phyloP scores from a whole-genome alignment of 2,113 vertebrate species.

The Chlorodrepanis virens region DNA sequence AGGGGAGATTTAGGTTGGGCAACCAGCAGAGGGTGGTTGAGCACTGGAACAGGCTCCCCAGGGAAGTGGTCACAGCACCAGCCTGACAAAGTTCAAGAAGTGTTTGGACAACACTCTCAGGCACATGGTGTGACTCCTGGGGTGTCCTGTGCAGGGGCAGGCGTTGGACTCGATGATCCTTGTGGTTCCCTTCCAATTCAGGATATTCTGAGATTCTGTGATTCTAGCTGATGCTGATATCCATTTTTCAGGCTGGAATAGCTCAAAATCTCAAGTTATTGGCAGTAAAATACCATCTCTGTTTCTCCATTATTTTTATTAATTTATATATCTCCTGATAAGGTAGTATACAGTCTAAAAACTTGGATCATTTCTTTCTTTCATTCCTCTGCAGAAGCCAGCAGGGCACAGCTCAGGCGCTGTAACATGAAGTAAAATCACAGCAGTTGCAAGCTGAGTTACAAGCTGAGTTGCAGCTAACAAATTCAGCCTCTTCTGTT shows the following conservation, averaged over 20 bases:
- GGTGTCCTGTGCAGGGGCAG: too few relatives aligned
- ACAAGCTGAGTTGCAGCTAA: not conserved
- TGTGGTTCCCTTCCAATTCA: not conserved
- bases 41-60: not conserved
- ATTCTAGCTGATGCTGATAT: not conserved
- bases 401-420: not conserved
- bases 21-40: not conserved
- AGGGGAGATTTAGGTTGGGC: not conserved
- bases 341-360: not conserved
- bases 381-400: not conserved
- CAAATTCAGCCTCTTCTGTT: not conserved
- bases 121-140: not conserved
- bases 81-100: not conserved
- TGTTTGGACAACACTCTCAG: not conserved
- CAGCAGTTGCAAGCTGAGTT: not conserved
- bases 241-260: not conserved
- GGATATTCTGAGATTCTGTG: not conserved
- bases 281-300: not conserved
- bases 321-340: not conserved
- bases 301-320: not conserved
- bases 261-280: not conserved
- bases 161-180: not conserved
- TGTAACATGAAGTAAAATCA: not conserved
- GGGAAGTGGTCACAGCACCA: not conserved
- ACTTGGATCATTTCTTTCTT: not conserved